phyloP scores from a whole-genome alignment of 2,888 invertebrate genomes.

The Drosophila birchii region DNA sequence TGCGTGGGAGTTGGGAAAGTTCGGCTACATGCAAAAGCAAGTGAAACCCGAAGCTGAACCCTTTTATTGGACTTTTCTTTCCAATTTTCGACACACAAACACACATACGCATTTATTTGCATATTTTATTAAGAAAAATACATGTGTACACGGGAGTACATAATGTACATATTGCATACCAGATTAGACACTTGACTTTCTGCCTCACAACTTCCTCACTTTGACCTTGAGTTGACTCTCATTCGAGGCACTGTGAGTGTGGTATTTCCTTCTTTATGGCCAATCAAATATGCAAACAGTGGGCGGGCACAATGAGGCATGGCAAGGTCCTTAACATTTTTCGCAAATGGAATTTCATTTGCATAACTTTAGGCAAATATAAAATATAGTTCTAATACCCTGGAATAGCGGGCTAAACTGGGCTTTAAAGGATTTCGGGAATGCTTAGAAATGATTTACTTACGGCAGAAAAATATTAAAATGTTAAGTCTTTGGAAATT shows the following conservation, averaged over 20 bases:
- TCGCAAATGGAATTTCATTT: slow-evolving; percentile 67
- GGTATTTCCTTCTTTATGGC: slow-evolving; percentile 65
- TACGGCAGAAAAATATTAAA: not conserved
- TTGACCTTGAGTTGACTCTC: slow-evolving; percentile 50
- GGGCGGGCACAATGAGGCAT: slow-evolving; percentile 41
- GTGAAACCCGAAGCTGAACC: slow-evolving; percentile 52
- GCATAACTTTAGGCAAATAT: slow-evolving; percentile 68
- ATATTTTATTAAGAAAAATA: slow-evolving; percentile 64
- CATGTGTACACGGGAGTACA: slow-evolving; percentile 24
- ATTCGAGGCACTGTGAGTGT: slow-evolving; percentile 4
- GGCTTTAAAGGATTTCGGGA: not conserved
- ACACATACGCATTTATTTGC: slow-evolving; percentile 68
- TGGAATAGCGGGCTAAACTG: not conserved
- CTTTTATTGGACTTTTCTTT: slow-evolving; percentile 57
- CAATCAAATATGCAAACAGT: slow-evolving; percentile 78
- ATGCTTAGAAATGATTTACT: slow-evolving; percentile 6
- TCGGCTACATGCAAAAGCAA: slow-evolving; percentile 36
- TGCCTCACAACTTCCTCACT: slow-evolving; percentile 25
- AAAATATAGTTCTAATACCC: slow-evolving; percentile 53
- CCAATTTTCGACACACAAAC: slow-evolving; percentile 61
- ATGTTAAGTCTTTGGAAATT: not conserved
- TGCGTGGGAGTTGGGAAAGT: slow-evolving; percentile 54
- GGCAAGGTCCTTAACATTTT: slow-evolving; percentile 30
- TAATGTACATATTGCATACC: slow-evolving; percentile 41
- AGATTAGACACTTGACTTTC: slow-evolving; percentile 64